Evolutionary conservation across 1,140 invertebrate genomes (phyloP).

Genomic region (Holotrichia oblita): DNA sequence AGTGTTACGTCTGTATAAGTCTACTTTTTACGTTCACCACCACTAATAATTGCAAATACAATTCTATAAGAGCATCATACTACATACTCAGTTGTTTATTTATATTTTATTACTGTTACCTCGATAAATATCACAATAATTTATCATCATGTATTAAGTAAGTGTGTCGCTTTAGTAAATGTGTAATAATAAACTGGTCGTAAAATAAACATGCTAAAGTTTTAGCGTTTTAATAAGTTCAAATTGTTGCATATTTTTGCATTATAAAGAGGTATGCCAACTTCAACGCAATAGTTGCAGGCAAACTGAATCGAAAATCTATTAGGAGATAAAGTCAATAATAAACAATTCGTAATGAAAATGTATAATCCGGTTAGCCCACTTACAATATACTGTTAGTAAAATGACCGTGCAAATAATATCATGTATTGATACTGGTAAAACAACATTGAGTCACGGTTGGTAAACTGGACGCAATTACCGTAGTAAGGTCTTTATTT

Average conservation of each 20-base stretch:
- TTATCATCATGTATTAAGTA: neutral
- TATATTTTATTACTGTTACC: neutral
- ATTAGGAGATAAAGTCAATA: constrained; percentile 1
- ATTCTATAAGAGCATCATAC: no score
- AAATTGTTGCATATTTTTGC: neutral
- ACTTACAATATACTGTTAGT: constrained; percentile 13
- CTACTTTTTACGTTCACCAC: no score
- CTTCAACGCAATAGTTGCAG: neutral
- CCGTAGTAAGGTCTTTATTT: constrained; percentile 5
- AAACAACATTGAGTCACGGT: neutral
- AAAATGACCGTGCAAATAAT: constrained; percentile 9
- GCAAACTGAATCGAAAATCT: neutral
- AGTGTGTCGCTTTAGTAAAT: neutral
- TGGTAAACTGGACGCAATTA: constrained; percentile 16
- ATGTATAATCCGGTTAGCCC: constrained; percentile 13
- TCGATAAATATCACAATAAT: neutral
- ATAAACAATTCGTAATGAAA: neutral
- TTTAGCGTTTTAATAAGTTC: neutral
- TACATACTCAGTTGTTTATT: no score
- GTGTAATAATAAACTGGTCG: neutral
- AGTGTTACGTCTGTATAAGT: no score
- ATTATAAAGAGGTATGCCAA: neutral
- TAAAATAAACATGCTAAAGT: neutral
- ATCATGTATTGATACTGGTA: neutral
- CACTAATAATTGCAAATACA: no score